A percentile compares a stretch with the other conserved stretches of the same genome.
phyloP scores from a whole-genome alignment of 2,113 vertebrate species.

The Fulmarus glacialis region DNA sequence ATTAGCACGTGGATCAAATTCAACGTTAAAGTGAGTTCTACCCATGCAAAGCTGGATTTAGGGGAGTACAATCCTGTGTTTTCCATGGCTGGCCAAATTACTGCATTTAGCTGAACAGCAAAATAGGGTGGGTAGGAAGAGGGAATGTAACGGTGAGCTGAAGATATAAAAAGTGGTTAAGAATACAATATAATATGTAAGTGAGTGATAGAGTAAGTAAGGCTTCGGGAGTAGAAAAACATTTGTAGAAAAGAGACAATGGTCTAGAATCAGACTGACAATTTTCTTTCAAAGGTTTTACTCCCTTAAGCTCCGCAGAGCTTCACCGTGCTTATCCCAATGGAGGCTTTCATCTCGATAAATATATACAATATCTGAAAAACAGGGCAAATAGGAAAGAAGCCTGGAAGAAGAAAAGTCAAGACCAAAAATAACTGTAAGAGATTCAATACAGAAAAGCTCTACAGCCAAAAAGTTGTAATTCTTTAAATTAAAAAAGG shows the following conservation, averaged over 20 bases:
- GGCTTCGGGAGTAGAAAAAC: not conserved
- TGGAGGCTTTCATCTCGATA: not conserved
- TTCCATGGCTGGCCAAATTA: not conserved
- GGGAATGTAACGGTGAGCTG: not conserved
- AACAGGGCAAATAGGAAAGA: not conserved
- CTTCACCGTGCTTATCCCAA: not conserved
- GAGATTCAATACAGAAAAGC: not conserved
- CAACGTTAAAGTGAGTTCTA: not conserved
- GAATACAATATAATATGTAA: not conserved
- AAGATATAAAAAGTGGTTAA: not conserved
- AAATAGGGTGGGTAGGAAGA: not conserved
- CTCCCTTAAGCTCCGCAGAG: not conserved
- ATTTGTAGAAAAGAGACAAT: not conserved
- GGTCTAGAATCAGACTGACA: not conserved
- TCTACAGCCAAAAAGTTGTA: not conserved
- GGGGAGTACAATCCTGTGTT: not conserved
- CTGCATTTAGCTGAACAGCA: not conserved
- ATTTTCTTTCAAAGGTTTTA: not conserved
- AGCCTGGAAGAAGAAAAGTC: not conserved
- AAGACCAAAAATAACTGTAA: not conserved
- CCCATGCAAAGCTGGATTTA: not conserved
- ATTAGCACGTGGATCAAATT: not conserved
- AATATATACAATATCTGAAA: not conserved
- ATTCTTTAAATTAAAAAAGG: not conserved
- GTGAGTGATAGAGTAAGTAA: not conserved